Base-by-base conservation (phyloP, 2,888 invertebrate genomes). In the Melanotus villosus region DNA sequence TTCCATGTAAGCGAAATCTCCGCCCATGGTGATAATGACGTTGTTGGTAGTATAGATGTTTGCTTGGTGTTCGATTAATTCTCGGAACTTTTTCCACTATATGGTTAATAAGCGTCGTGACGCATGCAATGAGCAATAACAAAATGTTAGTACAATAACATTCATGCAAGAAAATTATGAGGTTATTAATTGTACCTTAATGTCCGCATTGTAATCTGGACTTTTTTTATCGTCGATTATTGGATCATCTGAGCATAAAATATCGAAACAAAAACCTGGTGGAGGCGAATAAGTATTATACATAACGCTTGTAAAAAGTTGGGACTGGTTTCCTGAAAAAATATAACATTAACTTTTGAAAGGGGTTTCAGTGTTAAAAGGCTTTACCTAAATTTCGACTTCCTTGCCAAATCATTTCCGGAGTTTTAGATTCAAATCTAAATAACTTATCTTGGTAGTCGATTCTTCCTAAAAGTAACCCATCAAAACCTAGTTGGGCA, bases 261-360 rank as follows among this genome's bases (percentile, higher is more conserved):
- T 88, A 81, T 99, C 98, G 83, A 96, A 99, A 80, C 98, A 98
- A 83, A 97, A 98, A 0, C 97, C 97, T 4, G 89, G 87, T 0
- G 98, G 98, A 0, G 96, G 93, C 0, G 90, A 89, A 81, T 97
- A 97, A 0, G 89, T 90, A 77, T 96, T 95, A 82, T 88, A 93
- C 9, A 97, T 85, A 0, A 92, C 91, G 0, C 96, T 93, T 0
- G 96, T 96, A 78, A 98, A 96, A 5, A 98, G 84, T 76, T 92
- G 89, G 0, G 92, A 89, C 0, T 87, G 77, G 23, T 89, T 87
- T 0, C 90, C 91, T 91, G 45, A 36, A 80, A 76, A 52, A 30
- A 10, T 43, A 19, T 60, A 23, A 18, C 52, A 23, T 56, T n/a
- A 87, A 79, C 0, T 19, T 2, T 18, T 1, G 2, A 1, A 26